Base-by-base conservation (phyloP, 2,888 invertebrate species). In the Agriotes lineatus region DNA sequence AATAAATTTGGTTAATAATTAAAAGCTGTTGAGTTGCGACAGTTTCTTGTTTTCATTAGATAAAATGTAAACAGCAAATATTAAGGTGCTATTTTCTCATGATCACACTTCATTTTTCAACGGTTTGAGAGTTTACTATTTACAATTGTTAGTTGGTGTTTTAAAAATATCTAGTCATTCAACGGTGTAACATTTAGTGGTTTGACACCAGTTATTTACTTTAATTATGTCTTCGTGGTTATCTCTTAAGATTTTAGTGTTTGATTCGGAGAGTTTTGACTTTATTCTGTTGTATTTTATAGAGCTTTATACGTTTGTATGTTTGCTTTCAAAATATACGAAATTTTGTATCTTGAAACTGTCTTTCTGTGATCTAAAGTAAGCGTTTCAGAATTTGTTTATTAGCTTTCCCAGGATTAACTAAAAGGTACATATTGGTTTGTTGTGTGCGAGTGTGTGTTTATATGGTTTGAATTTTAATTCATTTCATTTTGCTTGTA, bases 301-400 rank as follows among this genome's bases (percentile, higher is more conserved):
- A 70, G 48, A 70, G 70, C 70, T 66, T 70, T 70, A 58, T 66
- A 66, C 66, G 62, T 70, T 70, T 68, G 69, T 69, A 67, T 72
- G 72, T 67, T 72, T 70, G 66, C 62, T 69, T 63, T 61, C 57
- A 33, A 69, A 67, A 68, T 71, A 69, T 68, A 68, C 39, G 42
- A 61, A 48, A 70, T 67, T 72, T 66, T 66, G 33, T 67, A 67
- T 56, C 44, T 58, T 56, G 18, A 33, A 54, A 50, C 37, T 25
- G 58, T 22, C 54, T 50, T 52, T 52, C 37, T 64, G 50, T 61
- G 35, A 35, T 37, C 14, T 20, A 37, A 44, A 25, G 25, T 48
- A 18, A 45, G 9, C 6, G 12, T 18, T 56, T 57, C 48, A 37
- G 50, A 30, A 42, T 50, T 48, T 33, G 50, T 14, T 42, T 14